Evolutionary conservation across 1,140 invertebrate genomes (phyloP).

Genomic region (Gonatopus flavifemur): DNA sequence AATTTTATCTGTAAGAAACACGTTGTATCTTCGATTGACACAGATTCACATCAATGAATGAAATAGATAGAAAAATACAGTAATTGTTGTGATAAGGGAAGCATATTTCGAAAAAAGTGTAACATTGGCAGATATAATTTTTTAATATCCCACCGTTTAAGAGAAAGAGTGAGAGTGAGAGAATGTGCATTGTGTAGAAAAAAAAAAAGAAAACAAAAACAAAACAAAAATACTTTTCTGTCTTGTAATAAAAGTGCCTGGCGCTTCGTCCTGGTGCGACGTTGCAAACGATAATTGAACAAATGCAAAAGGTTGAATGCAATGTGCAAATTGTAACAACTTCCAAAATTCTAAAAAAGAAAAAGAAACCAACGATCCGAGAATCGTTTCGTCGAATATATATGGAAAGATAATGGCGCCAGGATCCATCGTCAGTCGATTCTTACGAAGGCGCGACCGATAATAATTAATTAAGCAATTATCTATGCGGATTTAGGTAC

Average conservation of each 20-base stretch:
- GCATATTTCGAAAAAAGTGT: too few relatives aligned
- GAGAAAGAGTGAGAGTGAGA: too few relatives aligned
- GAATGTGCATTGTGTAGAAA: too few relatives aligned
- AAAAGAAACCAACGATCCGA: too few relatives aligned
- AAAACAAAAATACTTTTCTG: slow-evolving; percentile 14
- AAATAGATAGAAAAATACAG: neutral
- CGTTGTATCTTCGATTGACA: too few relatives aligned
- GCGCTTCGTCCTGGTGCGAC: slow-evolving; percentile 27
- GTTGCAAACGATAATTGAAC: slow-evolving; percentile 28
- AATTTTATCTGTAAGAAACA: too few relatives aligned
- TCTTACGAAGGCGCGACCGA: slow-evolving; percentile 10
- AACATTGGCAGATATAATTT: neutral
- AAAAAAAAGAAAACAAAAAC: slow-evolving; percentile 3
- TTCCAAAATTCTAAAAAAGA: slow-evolving; percentile 26
- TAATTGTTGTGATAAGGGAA: too few relatives aligned
- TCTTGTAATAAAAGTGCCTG: slow-evolving; percentile 32
- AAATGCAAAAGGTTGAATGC: slow-evolving; percentile 14
- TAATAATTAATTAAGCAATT: slow-evolving; percentile 30
- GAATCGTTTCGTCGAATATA: neutral
- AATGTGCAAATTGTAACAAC: slow-evolving; percentile 7
- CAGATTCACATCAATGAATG: neutral
- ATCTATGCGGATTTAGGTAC: slow-evolving; percentile 18
- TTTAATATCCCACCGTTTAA: neutral
- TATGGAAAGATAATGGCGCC: slow-evolving; percentile 8
- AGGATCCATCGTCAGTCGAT: neutral